Base-by-base conservation (phyloP, 2,113 vertebrate species). In the Dendropsophus ebraccatus region DNA sequence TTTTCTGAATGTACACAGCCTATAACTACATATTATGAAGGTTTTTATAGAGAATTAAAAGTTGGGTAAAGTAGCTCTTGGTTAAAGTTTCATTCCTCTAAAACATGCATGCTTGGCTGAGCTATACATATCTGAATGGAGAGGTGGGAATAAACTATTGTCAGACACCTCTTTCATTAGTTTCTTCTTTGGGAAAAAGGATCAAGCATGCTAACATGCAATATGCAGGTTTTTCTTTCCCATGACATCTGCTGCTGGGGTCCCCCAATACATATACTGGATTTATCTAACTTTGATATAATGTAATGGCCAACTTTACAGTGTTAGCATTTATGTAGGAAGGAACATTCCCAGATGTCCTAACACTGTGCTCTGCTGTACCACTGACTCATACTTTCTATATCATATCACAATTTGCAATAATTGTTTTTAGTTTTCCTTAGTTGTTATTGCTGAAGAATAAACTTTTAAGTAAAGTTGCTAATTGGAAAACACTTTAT, bases 401-500 rank as follows among this genome's bases (percentile, higher is more conserved):
- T 52, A 17, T 10, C 5, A 52, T 16, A 0, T 19, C 14, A 16
- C 16, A 19, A 52, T 19, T 52, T 52, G 7, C 28, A 14, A 1
- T 7, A 0, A 17, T 35, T 32, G 5, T 69, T 35, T 19, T 35
- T 35, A 17, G 17, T 8, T 35, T 69, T 9, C 30, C 5, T 69
- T 19, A 35, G 14, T 69, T 21, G 16, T 32, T 69, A 69, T 5
- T 19, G 10, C 1, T 5, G 14, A 69, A 35, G 19, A 69, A 69
- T 65, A 32, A 32, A 69, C 65, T 35, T 19, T 32, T 65, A 13
- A 16, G 14, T 32, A 16, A 35, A 19, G 65, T 13, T 17, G 14
- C 62, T 32, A 67, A 67, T 67, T 67, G 62, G 62, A 16, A 67
- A 67, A 30, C 62, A 67, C 12, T 67, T 67, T 69, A 69, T 9